A percentile compares a stretch with the other conserved stretches of the same genome.
These are phyloP conservation scores for Chionoecetes opilio DNA, from an alignment of 1,140 invertebrate species.

Conservation along the genomic window DNA sequence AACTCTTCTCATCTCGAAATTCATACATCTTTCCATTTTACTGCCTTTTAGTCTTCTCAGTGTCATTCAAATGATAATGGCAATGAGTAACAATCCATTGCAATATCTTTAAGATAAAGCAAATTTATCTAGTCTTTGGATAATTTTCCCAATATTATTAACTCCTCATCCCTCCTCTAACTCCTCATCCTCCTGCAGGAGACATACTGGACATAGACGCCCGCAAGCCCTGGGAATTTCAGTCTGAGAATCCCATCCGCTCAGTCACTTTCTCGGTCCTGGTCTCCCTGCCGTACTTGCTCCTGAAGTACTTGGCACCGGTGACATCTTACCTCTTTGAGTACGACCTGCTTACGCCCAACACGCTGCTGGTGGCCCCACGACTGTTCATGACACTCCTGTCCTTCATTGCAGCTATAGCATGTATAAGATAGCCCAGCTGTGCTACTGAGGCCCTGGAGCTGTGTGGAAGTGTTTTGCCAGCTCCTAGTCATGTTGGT, in stretches of 20 bases:
- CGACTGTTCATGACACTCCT: conserved; percentile 90
- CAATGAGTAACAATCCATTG: too few relatives aligned
- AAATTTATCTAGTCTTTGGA: neutral
- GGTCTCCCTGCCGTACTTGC: conserved; percentile 89
- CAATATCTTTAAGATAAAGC: neutral
- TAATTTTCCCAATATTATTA: neutral
- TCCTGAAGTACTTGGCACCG: conserved; percentile 87
- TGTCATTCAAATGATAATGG: too few relatives aligned
- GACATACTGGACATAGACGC: conserved; percentile 92
- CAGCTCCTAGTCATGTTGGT: conserved; percentile 94
- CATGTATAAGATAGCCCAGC: conserved; percentile 88
- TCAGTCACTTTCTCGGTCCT: conserved; percentile 91
- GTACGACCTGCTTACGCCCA: conserved; percentile 88
- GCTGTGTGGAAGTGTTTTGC: conserved; percentile 88
- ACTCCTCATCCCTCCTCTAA: conserved; percentile 5
- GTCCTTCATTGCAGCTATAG: conserved; percentile 92
- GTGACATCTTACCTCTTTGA: conserved; percentile 86
- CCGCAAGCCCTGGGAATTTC: conserved; percentile 94
- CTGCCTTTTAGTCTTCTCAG: too few relatives aligned
- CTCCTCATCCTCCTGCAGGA: conserved; percentile 86
- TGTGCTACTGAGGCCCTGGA: conserved; percentile 77
- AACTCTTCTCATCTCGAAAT: too few relatives aligned
- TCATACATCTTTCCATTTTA: too few relatives aligned
- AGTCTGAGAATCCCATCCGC: conserved; percentile 91
- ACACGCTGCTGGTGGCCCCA: conserved; percentile 90